A percentile compares a stretch with the other conserved stretches of the same genome.
phyloP scores from a whole-genome alignment of 2,113 vertebrate genomes.

The Tinamus guttatus region DNA sequence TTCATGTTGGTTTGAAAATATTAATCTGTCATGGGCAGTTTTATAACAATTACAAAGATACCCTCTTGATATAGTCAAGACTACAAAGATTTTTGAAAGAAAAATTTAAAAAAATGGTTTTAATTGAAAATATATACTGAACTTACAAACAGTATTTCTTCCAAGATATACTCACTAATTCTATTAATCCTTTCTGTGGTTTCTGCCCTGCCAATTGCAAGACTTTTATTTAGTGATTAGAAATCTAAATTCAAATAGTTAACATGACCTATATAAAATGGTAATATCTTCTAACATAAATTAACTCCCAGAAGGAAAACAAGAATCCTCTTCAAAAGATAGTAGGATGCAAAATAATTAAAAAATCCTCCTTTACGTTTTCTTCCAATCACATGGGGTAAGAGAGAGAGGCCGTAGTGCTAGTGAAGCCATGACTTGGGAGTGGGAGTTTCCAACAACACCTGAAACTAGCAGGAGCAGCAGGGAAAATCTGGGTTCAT shows the following conservation, averaged over 20 bases:
- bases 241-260: neutral
- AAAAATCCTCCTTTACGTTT: neutral
- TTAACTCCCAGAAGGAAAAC: neutral
- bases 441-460: neutral
- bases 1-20: slow-evolving; percentile 64
- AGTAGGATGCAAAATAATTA: neutral
- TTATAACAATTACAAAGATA: slow-evolving; percentile 65
- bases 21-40: slow-evolving; percentile 54
- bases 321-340: neutral
- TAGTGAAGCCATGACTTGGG: neutral
- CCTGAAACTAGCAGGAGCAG: neutral
- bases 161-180: neutral
- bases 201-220: neutral
- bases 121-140: slow-evolving; percentile 22
- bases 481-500: neutral
- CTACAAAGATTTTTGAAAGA: slow-evolving; percentile 39
- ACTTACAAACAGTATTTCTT: neutral
- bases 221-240: neutral
- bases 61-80: slow-evolving; percentile 30
- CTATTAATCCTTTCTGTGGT: neutral
- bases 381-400: neutral
- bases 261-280: neutral
- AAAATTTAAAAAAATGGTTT: slow-evolving; percentile 27
- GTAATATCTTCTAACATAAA: neutral
- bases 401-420: neutral